Evolutionary conservation across 2,888 invertebrate genomes (phyloP).

Genomic region (Cheilosia variabilis): DNA sequence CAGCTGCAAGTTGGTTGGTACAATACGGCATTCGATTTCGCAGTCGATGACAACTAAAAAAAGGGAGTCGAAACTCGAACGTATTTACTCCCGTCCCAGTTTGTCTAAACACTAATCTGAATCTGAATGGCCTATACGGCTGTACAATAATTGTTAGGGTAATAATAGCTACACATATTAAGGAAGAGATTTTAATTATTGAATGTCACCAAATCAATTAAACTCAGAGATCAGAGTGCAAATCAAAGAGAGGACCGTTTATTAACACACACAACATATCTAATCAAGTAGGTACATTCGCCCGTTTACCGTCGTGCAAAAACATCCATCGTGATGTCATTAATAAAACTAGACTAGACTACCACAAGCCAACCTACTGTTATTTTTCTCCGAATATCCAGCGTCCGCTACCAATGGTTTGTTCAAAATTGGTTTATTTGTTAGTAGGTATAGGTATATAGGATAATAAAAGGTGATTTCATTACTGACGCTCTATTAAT

Average conservation of each 20-base stretch:
- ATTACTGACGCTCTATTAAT: constrained; percentile 1
- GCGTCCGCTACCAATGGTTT: constrained; percentile 2
- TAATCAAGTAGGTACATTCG: constrained; percentile 1
- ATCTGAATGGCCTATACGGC: too few relatives aligned
- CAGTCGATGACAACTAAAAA: background rate
- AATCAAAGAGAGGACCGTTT: background rate
- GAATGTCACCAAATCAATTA: too few relatives aligned
- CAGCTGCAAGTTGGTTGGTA: too few relatives aligned
- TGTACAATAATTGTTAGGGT: too few relatives aligned
- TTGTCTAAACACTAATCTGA: too few relatives aligned
- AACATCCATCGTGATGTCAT: constrained; percentile 59
- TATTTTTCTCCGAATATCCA: constrained; percentile 28
- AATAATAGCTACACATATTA: too few relatives aligned
- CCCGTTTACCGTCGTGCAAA: background rate
- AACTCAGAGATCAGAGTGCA: too few relatives aligned
- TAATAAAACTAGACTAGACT: constrained; percentile 54
- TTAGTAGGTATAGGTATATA: background rate
- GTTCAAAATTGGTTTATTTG: constrained; percentile 12
- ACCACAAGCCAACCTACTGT: constrained; percentile 32
- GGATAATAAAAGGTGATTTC: background rate
- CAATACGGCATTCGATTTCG: too few relatives aligned
- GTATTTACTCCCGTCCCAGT: background rate
- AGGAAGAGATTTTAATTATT: too few relatives aligned
- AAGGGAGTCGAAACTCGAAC: constrained; percentile 18
- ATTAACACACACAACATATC: constrained; percentile 1